Evolutionary conservation across 2,888 invertebrate genomes (phyloP), one percentile per base, ranked within the genome.

Genomic region (Palloptera scutellata): DNA sequence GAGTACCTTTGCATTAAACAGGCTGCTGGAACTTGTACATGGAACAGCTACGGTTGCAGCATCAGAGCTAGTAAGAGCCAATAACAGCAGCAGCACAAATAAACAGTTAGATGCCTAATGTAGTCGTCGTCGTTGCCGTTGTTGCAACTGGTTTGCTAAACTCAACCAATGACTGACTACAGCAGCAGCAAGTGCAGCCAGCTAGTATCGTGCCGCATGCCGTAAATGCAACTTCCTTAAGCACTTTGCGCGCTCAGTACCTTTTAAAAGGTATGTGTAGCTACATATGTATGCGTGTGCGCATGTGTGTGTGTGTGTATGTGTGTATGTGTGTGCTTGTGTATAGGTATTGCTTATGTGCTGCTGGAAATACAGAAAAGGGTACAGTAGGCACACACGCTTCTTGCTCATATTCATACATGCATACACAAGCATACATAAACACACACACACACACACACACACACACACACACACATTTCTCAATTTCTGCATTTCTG

Each of bases 51-150:
- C 30, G 6, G 30, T 6, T 30, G 6, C 30, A 30, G 30, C 30
- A 30, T 30, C 30, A 30, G n/a, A n/a, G 30, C 30, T 30, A 30
- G 30, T 48, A 15, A 13, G 11, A 61, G 64, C 12, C 41, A 12
- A 64, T 15, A 66, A 42, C 12, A 57, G 52, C 51, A 48, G 15
- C 59, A 66, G 64, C 66, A 55, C 40, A 43, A 65, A 69, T 66
- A 63, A 72, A 71, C 71, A 71, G 71, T 71, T 71, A 71, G 66
- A 66, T 71, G 69, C 69, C 67, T 70, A 68, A 69, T 71, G 68
- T 64, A 68, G 66, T 68, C 68, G 40, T 64, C 52, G 61, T 60
- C 63, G 61, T 11, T 57, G 42, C 11, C 62, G 40, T 42, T 57
- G 51, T 5, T 67, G 17, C 48, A 48, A 48, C 48, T 6, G 15